Evolutionary conservation across 2,888 invertebrate genomes (phyloP), one percentile per base, ranked within the genome.

Genomic region (Nebria brevicollis): DNA sequence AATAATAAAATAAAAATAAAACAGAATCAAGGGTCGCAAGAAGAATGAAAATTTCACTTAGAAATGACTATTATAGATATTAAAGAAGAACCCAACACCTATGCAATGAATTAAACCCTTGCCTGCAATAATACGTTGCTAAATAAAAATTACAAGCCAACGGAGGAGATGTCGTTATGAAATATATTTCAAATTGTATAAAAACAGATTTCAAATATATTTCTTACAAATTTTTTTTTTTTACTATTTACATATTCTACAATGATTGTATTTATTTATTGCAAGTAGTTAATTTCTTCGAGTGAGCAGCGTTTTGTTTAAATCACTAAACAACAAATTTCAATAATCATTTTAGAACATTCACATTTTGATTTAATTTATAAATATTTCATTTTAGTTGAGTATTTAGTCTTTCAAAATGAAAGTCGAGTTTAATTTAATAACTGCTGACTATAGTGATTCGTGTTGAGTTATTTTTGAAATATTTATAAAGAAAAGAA

Each of bases 51-150:
- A 72, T 78, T 78, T 34, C 34, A 34, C 5, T 34, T 74, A 79
- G 75, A 26, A 75, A 81, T 81, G 77, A 73, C 73, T 80, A 75
- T 80, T 80, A 80, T 70, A 80, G 72, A 77, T 11, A 65, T 75
- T 81, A 75, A 81, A 81, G 77, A 81, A 81, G 42, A 66, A 73
- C 72, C 81, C 81, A 6, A 25, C 77, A 76, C 76, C 81, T 15
- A 76, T 76, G 76, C 68, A 66, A 76, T 79, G 74, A 81, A 72
- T 74, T 66, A 77, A 81, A 81, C 75, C 81, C 81, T 75, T 81
- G 75, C 34, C 70, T 80, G 80, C 72, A 80, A 75, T 75, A 75
- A 70, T 34, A 25, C 70, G 25, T 26, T 25, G 8, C 20, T 66
- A 25, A 73, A 54, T 68, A 80, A 76, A 65, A 20, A 41, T 73